Percentiles rank a stretch among this genome's conserved stretches.
These are phyloP conservation scores for Atta cephalotes DNA, from an alignment of 1,140 invertebrate genomes.

Conservation along the genomic window DNA sequence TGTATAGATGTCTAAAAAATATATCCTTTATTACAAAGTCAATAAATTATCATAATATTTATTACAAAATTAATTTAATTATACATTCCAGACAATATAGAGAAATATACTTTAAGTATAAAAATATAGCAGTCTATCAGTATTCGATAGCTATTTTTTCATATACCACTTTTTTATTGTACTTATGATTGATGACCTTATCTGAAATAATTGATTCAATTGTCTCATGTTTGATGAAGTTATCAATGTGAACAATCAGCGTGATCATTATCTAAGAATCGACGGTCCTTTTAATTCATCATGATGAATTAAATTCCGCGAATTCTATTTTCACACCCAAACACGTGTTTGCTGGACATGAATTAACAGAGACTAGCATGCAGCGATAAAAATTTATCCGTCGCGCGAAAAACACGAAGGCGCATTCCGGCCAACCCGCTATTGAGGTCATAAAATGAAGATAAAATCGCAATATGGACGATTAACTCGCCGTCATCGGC, in stretches of 20 bases:
- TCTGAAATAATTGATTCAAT: constrained; percentile 43
- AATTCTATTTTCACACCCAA: constrained; percentile 66
- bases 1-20: not conserved
- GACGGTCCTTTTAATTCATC: constrained; percentile 44
- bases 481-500: constrained; percentile 54
- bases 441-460: constrained; percentile 41
- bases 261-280: constrained; percentile 22
- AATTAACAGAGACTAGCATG: constrained; percentile 57
- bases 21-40: not conserved
- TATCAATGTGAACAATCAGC: constrained; percentile 1
- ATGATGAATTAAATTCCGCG: constrained; percentile 60
- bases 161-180: not conserved
- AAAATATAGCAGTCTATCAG: not conserved
- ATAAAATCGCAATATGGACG: constrained; percentile 51
- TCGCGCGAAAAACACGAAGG: constrained; percentile 63
- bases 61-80: no score
- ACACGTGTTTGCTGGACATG: constrained; percentile 37
- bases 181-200: not conserved
- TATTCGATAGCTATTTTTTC: not conserved
- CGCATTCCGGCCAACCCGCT: constrained; percentile 15
- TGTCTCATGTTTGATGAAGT: constrained; percentile 35
- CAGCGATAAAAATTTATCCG: constrained; percentile 67
- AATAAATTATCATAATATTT: not conserved
- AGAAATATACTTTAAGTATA: not conserved
- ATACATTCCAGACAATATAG: not conserved